Percentiles rank a stretch among this genome's conserved stretches.
phyloP scores from a whole-genome alignment of 1,140 invertebrate genomes.

The Drosophila leontia region DNA sequence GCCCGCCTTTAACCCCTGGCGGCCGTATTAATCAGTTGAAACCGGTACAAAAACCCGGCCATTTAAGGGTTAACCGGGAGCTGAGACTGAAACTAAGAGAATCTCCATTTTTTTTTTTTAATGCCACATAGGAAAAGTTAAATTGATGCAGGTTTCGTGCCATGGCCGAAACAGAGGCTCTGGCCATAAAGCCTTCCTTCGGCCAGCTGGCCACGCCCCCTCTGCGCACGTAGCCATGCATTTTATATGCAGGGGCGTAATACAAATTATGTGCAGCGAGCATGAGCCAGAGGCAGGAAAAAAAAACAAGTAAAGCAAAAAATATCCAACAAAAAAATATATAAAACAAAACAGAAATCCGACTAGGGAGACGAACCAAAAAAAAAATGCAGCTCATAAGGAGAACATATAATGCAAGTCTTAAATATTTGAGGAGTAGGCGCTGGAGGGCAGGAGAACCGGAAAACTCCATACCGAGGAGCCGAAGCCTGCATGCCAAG shows the following conservation, averaged over 20 bases:
- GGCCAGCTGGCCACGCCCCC: constrained; percentile 57
- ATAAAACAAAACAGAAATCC: constrained; percentile 30
- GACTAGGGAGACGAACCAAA: background rate
- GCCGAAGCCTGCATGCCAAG: constrained; percentile 57
- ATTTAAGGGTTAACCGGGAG: constrained; percentile 39
- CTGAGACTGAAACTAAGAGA: constrained; percentile 8
- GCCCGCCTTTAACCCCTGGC: constrained; percentile 18
- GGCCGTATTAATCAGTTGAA: constrained; percentile 30
- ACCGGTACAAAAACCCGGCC: constrained; percentile 16
- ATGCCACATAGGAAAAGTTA: constrained; percentile 53
- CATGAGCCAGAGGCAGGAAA: constrained; percentile 6
- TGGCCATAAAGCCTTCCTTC: constrained; percentile 59
- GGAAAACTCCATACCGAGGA: constrained; percentile 15
- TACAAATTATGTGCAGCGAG: constrained; percentile 76
- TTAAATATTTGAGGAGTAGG: constrained; percentile 79
- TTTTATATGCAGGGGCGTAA: constrained; percentile 69
- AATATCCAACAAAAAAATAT: constrained; percentile 9
- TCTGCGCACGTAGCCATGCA: constrained; percentile 70
- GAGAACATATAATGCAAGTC: constrained; percentile 70
- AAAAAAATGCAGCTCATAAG: constrained; percentile 38
- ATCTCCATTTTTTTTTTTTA: constrained; percentile 19
- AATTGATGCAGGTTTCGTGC: constrained; percentile 70
- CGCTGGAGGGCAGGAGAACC: constrained; percentile 29
- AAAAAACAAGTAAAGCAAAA: constrained; percentile 5
- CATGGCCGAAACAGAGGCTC: constrained; percentile 41